These are phyloP conservation scores for Diarsia brunnea DNA, from an alignment of 2,888 invertebrate genomes.

Conservation along the genomic window DNA sequence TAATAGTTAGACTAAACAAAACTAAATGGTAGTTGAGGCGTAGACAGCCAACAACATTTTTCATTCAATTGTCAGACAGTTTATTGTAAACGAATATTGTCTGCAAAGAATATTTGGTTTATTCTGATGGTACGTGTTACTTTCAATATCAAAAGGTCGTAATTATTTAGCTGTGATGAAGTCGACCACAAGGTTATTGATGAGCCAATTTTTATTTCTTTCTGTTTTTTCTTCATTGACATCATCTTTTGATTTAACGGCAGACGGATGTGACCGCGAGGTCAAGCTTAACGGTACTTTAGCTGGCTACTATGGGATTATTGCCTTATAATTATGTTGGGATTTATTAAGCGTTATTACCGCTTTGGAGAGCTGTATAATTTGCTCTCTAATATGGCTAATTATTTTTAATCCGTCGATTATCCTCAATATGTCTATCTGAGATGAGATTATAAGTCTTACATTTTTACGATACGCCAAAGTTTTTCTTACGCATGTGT, in stretches of 20 bases:
- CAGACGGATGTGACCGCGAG: conserved; percentile 41
- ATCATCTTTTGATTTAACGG: conserved; percentile 53
- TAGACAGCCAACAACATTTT: background rate
- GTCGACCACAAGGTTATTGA: conserved; percentile 48
- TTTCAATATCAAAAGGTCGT: conserved; percentile 30
- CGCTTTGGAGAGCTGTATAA: conserved; percentile 19
- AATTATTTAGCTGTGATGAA: conserved; percentile 39
- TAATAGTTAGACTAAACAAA: background rate
- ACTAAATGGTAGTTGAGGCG: background rate
- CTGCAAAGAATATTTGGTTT: background rate
- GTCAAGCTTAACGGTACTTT: conserved; percentile 37
- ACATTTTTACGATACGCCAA: background rate
- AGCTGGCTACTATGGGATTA: conserved; percentile 22
- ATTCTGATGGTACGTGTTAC: conserved; percentile 1
- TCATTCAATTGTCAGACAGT: background rate
- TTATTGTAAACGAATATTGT: conserved; percentile 16
- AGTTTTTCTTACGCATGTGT: background rate
- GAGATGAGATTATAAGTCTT: background rate
- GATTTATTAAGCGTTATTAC: conserved; percentile 2
- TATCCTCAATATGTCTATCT: background rate
- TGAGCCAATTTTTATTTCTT: conserved; percentile 25
- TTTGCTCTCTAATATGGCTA: conserved; percentile 13
- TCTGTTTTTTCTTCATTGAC: conserved; percentile 54
- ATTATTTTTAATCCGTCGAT: conserved; percentile 1
- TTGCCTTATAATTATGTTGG: conserved; percentile 27